These are phyloP conservation scores for Vulpes ferrilata DNA, from an alignment of 2,113 vertebrate genomes.

Conservation along the genomic window DNA sequence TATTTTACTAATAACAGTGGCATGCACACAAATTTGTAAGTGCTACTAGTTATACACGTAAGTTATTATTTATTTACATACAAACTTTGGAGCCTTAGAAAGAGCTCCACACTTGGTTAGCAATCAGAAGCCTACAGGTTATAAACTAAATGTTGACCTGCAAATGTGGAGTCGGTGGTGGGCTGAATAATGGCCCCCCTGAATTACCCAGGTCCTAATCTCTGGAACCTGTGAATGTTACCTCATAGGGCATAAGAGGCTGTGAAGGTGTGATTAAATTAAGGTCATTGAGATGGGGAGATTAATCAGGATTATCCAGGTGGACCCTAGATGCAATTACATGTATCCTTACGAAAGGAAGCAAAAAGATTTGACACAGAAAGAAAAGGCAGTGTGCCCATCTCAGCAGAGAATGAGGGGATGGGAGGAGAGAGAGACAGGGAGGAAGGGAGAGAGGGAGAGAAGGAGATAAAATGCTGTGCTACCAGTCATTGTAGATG, in stretches of 20 bases:
- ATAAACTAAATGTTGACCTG: background rate
- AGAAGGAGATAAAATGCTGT: background rate
- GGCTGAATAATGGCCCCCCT: background rate
- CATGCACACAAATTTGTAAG: background rate
- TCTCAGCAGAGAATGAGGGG: background rate
- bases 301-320: background rate
- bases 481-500: background rate
- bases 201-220: slow-evolving; percentile 26
- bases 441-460: background rate
- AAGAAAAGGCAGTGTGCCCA: background rate
- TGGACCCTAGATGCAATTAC: background rate
- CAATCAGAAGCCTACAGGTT: background rate
- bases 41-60: background rate
- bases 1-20: slow-evolving; percentile 38
- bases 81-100: background rate
- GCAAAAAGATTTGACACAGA: background rate
- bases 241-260: background rate
- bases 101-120: background rate
- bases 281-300: background rate
- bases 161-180: background rate
- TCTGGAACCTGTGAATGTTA: slow-evolving; percentile 2
- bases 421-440: background rate
- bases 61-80: slow-evolving; percentile 10
- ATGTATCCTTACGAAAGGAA: background rate
- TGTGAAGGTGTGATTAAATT: background rate